Conservation (phyloP, 2,113 vertebrate species). For the Tachysurus fulvidraco region DNA sequence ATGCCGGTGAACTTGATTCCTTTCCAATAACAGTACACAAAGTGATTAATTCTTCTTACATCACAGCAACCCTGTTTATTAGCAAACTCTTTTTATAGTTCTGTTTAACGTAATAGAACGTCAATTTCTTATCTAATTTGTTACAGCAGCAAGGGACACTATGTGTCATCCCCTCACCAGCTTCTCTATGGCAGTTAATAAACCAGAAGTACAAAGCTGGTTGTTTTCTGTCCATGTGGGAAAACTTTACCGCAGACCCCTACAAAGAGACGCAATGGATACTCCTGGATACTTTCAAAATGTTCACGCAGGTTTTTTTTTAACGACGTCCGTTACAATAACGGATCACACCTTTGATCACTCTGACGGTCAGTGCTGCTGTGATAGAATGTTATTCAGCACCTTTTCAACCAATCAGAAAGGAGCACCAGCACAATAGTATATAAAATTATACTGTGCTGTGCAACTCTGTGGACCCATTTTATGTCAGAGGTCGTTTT, state of each 20-base stretch:
- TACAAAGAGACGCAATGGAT: neutral
- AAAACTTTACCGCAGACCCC: neutral
- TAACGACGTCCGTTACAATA: neutral
- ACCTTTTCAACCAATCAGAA: neutral
- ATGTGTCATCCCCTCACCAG: neutral
- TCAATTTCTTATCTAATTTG: neutral
- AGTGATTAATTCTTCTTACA: neutral
- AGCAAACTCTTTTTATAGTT: neutral
- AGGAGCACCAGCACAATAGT: neutral
- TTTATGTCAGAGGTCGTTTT: too few species aligned
- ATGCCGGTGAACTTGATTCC: neutral
- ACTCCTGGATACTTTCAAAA: neutral
- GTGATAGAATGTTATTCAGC: neutral
- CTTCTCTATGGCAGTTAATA: neutral
- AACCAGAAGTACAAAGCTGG: neutral
- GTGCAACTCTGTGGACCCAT: constrained; percentile 6
- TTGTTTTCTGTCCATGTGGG: neutral
- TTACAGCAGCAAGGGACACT: neutral
- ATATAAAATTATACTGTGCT: neutral
- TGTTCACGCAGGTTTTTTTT: neutral
- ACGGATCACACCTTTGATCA: neutral
- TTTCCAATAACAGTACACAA: neutral
- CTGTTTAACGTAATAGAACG: neutral
- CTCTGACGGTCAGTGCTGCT: neutral
- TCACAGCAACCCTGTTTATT: neutral